Base-by-base conservation (phyloP, 2,797 vertebrate genomes). In the Threskiornis aethiopicus region DNA sequence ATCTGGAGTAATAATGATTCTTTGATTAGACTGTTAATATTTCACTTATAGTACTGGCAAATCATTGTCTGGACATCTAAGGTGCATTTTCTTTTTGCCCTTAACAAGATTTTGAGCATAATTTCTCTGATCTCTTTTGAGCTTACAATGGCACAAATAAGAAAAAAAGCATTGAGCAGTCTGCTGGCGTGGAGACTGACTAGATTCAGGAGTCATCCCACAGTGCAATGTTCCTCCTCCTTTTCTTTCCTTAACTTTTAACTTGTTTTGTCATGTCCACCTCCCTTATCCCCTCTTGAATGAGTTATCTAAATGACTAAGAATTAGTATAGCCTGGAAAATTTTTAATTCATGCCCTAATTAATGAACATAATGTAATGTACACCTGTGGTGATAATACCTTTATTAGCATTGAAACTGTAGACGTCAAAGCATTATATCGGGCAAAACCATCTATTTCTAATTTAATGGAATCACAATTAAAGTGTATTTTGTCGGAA, bases 381-480 rank as follows among this genome's bases (percentile, higher is more conserved):
- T 93, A 96, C 94, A 98, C 97, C 97, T 98, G 96, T 96, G 94
- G 94, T 94, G 96, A 95, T 98, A 97, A 97, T 91, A 91, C 54
- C 89, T 97, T 96, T 98, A 97, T 97, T 96, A 97, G 49, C 91
- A 92, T 93, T 93, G 96, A 91, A 96, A 89, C 88, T 97, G 65
- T 89, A 97, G 93, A 97, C 96, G 97, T 97, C 96, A 96, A 97
- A 97, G 95, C 73, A 75, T 89, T 93, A 22, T 96, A 97, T 97
- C 42, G 42, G 87, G 89, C 89, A 97, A 97, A 97, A 39, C 90
- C 84, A 91, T 95, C 95, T 96, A 90, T 87, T 97, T 95, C 95
- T 97, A 96, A 97, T 96, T 96, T 97, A 97, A 97, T 90, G 96
- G 95, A 97, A 91, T 94, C 96, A 95, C 89, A 96, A 97, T 97